These are phyloP conservation scores for Uromys caudimaculatus DNA, from an alignment of 2,797 vertebrate genomes.

Conservation along the genomic window DNA sequence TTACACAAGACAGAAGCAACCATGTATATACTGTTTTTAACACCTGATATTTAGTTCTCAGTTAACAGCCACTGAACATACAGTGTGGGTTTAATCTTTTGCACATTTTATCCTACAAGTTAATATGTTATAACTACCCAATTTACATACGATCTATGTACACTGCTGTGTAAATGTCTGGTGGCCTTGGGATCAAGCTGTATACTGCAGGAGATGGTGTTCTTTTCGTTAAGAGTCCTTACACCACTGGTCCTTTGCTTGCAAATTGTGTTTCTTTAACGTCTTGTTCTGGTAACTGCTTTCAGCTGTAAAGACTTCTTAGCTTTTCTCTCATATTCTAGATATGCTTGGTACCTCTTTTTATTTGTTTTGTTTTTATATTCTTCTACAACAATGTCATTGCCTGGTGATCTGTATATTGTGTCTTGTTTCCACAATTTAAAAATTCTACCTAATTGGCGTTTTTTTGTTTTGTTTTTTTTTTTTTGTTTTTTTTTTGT, in stretches of 20 bases:
- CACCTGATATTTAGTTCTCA: slow-evolving; percentile 36
- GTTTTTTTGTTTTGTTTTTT: not conserved
- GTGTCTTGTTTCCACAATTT: not conserved
- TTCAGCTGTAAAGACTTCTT: not conserved
- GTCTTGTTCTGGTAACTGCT: not conserved
- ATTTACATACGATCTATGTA: not conserved
- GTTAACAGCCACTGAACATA: slow-evolving; percentile 39
- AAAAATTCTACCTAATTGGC: slow-evolving; percentile 3
- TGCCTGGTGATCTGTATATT: not conserved
- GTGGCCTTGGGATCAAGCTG: not conserved
- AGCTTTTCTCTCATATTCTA: not conserved
- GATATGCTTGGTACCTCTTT: not conserved
- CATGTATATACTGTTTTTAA: slow-evolving; percentile 40
- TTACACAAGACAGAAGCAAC: not conserved
- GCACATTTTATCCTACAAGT: not conserved
- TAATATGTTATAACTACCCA: slow-evolving; percentile 62
- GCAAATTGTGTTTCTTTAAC: not conserved
- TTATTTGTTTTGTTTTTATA: not conserved
- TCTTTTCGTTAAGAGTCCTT: not conserved
- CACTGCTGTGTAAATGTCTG: slow-evolving; percentile 7
- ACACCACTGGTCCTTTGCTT: rapidly evolving
- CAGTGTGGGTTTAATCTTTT: slow-evolving; percentile 41
- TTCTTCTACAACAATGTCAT: not conserved
- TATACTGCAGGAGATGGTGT: not conserved
- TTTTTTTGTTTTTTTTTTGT: slow-evolving; percentile 10